Evolutionary conservation across 2,888 invertebrate species (phyloP), one percentile per base, ranked within the genome.

Genomic region (Napeogenes sylphis): DNA sequence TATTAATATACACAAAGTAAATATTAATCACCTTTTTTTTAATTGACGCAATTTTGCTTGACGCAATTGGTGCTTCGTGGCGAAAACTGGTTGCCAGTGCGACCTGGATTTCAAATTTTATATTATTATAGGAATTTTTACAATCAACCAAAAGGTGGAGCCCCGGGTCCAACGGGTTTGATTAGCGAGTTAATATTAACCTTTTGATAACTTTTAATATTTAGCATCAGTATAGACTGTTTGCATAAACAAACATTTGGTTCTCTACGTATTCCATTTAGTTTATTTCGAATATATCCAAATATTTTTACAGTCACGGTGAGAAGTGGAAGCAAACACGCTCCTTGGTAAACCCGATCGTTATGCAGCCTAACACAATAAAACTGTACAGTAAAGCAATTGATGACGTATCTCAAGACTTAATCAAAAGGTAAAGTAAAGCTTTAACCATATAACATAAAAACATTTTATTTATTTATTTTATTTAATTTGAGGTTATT

Each of bases 321-420:
- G 94, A 95, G 69, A 92, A 92, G 61, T 96, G 96, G 96, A 94
- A 94, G 78, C 85, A 92, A 64, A 93, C 96, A 67, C 91, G 96
- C 55, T 92, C 93, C 6, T 94, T 93, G 70, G 95, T 95, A 0
- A 95, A 95, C 75, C 94, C 94, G 68, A 92, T 94, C 8, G 92
- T 96, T 92, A 84, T 96, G 73, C 93, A 94, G 75, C 94, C 95
- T 0, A 92, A 93, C 71, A 93, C 93, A 0, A 94, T 95, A 0
- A 92, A 92, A 72, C 91, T 93, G 71, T 96, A 95, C 75, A 84
- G 92, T 3, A 82, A 87, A 5, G 90, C 91, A 4, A 93, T 95
- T 57, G 93, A 94, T 73, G 91, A 92, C 67, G 94, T 95, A 0
- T 94, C 94, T 0, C 77, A 87, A 51, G 93, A 94, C 63, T 94